phyloP scores from a whole-genome alignment of 2,888 invertebrate species.

The Ennomos quercinarius region DNA sequence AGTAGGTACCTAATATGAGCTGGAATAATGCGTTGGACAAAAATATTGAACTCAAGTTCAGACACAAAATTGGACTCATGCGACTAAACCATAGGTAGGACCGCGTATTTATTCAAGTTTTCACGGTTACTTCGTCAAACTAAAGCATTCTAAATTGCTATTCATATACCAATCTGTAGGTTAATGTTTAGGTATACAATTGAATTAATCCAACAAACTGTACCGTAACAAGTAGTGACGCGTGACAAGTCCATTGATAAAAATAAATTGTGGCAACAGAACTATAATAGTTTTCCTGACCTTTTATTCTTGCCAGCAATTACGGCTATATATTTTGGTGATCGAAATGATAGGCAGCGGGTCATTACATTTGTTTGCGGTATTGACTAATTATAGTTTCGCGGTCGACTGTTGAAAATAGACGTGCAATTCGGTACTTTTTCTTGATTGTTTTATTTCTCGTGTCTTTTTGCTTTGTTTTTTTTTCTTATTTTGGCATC shows the following conservation, averaged over 20 bases:
- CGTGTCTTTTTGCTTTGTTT: no score
- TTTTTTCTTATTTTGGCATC: no score
- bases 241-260: constrained; percentile 78
- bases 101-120: no score
- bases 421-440: background rate
- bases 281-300: constrained; percentile 63
- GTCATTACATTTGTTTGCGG: constrained; percentile 6
- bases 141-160: constrained; percentile 25
- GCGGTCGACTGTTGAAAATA: constrained; percentile 1
- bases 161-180: constrained; percentile 30
- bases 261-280: constrained; percentile 61
- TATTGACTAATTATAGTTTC: constrained; percentile 8
- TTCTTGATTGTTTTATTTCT: no score
- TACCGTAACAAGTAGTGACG: constrained; percentile 65
- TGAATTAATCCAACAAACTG: constrained; percentile 49
- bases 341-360: constrained; percentile 28
- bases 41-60: no score
- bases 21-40: no score
- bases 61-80: no score
- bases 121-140: constrained; percentile 47
- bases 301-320: constrained; percentile 60
- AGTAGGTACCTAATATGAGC: no score
- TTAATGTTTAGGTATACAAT: constrained; percentile 23
- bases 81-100: no score
- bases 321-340: constrained; percentile 47